Conservation (phyloP, 2,797 vertebrate genomes). For the Tinamus major region DNA sequence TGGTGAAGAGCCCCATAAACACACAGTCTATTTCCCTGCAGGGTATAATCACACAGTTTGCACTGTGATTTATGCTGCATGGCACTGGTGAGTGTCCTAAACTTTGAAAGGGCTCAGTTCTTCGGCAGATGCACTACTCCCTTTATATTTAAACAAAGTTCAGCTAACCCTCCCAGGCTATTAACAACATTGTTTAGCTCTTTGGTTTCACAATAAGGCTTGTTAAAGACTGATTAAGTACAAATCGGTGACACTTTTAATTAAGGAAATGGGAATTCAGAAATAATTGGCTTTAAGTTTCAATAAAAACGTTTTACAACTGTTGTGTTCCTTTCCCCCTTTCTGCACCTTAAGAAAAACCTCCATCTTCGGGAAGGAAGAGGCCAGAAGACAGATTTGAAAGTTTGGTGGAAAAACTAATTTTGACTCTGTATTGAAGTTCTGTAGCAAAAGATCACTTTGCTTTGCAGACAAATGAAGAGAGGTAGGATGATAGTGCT, state of each 20-base stretch:
- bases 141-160: slow-evolving; percentile 75
- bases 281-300: slow-evolving; percentile 66
- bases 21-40: slow-evolving; percentile 88
- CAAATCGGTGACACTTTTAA: slow-evolving; percentile 69
- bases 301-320: slow-evolving; percentile 53
- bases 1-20: slow-evolving; percentile 87
- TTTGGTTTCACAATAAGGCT: slow-evolving; percentile 63
- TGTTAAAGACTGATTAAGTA: slow-evolving; percentile 70
- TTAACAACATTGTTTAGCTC: slow-evolving; percentile 69
- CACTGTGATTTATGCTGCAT: slow-evolving; percentile 83
- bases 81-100: slow-evolving; percentile 82
- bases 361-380: background rate
- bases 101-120: slow-evolving; percentile 79
- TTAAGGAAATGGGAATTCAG: slow-evolving; percentile 68
- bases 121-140: slow-evolving; percentile 72
- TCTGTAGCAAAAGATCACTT: background rate
- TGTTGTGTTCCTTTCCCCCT: background rate
- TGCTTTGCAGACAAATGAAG: slow-evolving; percentile 38
- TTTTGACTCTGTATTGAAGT: slow-evolving; percentile 21
- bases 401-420: slow-evolving; percentile 2
- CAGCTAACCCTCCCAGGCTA: slow-evolving; percentile 61
- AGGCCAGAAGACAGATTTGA: background rate
- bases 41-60: slow-evolving; percentile 89
- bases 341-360: background rate
- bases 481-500: background rate